Conservation (phyloP, 1,140 invertebrate genomes). For the Bombus vancouverensis region DNA sequence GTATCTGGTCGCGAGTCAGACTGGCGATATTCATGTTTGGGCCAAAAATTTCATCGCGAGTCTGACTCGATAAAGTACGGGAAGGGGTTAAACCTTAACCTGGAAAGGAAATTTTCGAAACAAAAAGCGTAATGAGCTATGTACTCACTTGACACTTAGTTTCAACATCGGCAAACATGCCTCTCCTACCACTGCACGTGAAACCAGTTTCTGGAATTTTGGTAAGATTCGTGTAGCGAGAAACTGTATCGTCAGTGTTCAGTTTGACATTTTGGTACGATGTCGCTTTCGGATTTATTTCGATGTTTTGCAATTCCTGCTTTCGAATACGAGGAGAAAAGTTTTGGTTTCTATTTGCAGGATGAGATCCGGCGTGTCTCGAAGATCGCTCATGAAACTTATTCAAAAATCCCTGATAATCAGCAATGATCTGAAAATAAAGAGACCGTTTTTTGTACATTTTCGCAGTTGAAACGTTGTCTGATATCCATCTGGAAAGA, state of each 20-base stretch:
- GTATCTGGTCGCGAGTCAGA: too few relatives aligned
- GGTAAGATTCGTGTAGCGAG: slow-evolving; percentile 74
- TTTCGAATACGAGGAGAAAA: not conserved
- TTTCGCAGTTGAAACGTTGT: not conserved
- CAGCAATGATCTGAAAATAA: slow-evolving; percentile 63
- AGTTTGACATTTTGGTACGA: slow-evolving; percentile 30
- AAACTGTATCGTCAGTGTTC: slow-evolving; percentile 23
- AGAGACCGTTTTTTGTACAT: not conserved
- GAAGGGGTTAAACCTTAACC: not conserved
- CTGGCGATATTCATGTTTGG: too few relatives aligned
- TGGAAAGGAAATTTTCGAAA: not conserved
- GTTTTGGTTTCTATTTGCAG: slow-evolving; percentile 24
- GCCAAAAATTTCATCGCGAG: too few relatives aligned
- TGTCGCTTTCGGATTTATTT: not conserved
- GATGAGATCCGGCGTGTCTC: slow-evolving; percentile 56
- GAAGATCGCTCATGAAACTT: slow-evolving; percentile 65
- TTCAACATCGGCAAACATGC: slow-evolving; percentile 91
- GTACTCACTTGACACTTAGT: slow-evolving; percentile 89
- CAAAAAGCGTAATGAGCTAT: not conserved
- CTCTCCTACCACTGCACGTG: slow-evolving; percentile 87
- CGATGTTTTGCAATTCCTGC: slow-evolving; percentile 3
- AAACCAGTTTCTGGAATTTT: slow-evolving; percentile 87
- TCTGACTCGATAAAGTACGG: too few relatives aligned
- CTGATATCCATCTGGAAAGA: not conserved
- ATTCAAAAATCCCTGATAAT: slow-evolving; percentile 71